Conservation (phyloP, 2,797 vertebrate genomes). For the Acomys russatus region DNA sequence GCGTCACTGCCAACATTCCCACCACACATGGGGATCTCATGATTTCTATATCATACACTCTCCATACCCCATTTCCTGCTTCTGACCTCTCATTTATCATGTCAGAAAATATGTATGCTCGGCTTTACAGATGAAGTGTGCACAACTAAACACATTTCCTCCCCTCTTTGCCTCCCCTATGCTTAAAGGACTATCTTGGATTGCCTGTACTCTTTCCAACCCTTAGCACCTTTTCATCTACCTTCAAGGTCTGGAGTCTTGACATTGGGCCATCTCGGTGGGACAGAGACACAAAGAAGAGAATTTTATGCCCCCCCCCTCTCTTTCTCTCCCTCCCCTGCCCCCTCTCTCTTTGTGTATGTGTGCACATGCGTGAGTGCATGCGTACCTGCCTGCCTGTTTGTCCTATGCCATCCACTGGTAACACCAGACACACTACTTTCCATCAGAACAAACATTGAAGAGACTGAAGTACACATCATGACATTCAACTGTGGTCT, state of each 20-base stretch:
- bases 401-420: neutral
- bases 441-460: neutral
- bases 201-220: neutral
- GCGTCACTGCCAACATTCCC: neutral
- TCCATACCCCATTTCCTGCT: neutral
- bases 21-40: neutral
- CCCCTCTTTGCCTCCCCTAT: neutral
- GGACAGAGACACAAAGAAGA: neutral
- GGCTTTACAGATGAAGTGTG: neutral
- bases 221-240: neutral
- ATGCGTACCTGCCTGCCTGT: neutral
- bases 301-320: neutral
- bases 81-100: neutral
- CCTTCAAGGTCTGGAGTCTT: neutral
- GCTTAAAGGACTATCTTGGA: neutral
- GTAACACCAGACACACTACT: neutral
- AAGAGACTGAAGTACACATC: neutral
- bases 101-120: too few species aligned
- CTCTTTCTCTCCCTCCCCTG: neutral
- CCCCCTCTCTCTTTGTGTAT: neutral
- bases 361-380: neutral
- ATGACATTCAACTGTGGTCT: neutral
- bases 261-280: neutral
- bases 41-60: neutral
- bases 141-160: neutral